These are phyloP conservation scores for Sebastes matsubarae DNA, from an alignment of 2,797 vertebrate genomes.

Conservation along the genomic window DNA sequence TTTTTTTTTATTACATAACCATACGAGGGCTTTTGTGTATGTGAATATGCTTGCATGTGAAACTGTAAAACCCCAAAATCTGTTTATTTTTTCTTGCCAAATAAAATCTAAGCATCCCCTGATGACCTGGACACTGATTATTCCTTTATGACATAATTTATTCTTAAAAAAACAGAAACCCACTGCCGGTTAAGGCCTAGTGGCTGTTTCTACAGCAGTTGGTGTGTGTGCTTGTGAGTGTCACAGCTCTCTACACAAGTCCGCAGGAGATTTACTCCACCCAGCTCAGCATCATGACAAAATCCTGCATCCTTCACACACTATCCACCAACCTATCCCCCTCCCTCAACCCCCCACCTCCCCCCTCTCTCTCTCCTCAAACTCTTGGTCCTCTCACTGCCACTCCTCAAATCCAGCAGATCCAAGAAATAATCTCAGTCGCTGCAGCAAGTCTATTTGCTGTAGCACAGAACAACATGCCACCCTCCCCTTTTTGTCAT, in stretches of 20 bases:
- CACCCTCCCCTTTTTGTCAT: constrained; percentile 33
- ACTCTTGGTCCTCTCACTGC: constrained; percentile 52
- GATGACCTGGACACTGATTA: background rate
- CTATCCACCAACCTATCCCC: constrained; percentile 32
- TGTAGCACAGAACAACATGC: constrained; percentile 43
- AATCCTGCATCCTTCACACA: constrained; percentile 69
- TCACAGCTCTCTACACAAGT: constrained; percentile 58
- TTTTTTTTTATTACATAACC: constrained; percentile 40
- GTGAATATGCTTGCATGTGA: background rate
- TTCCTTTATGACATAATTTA: background rate
- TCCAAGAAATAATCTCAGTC: constrained; percentile 65
- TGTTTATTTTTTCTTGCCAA: background rate
- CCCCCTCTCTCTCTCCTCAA: constrained; percentile 20
- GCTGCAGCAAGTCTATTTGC: constrained; percentile 55
- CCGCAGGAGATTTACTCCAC: constrained; percentile 63
- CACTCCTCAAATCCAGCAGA: constrained; percentile 68
- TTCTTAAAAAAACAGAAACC: background rate
- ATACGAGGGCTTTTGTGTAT: constrained; percentile 1
- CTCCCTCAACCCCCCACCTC: background rate
- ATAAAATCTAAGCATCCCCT: background rate
- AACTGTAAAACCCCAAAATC: constrained; percentile 1
- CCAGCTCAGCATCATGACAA: constrained; percentile 71
- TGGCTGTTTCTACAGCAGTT: constrained; percentile 35
- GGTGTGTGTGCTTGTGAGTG: constrained; percentile 28
- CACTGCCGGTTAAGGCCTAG: background rate